phyloP scores from a whole-genome alignment of 37 sponge, comb jelly and placozoan species.

The Aphrocallistes beatrix region DNA sequence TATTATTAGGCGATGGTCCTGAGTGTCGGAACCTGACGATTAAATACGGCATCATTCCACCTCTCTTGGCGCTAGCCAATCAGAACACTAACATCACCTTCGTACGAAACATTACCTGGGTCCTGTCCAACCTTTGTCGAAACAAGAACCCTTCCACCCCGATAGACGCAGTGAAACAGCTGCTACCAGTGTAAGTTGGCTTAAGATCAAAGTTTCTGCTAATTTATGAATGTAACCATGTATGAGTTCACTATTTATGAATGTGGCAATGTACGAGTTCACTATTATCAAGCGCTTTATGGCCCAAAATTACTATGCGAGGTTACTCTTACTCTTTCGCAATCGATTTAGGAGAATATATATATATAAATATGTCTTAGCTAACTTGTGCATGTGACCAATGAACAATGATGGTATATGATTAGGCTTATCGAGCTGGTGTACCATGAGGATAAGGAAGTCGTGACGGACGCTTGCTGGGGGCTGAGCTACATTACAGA shows the following conservation, averaged over 20 bases:
- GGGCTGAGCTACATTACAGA: slow-evolving; percentile 83
- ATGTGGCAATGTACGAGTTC: no score
- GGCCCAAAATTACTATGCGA: no score
- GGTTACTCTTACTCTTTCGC: no score
- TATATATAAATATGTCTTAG: neutral
- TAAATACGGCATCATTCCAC: slow-evolving; percentile 58
- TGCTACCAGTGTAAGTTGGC: slow-evolving; percentile 22
- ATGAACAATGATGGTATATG: neutral
- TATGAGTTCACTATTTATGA: no score
- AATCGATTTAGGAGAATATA: no score
- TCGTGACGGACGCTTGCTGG: slow-evolving; percentile 86
- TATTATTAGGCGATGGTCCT: slow-evolving; percentile 67
- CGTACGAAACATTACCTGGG: slow-evolving; percentile 81
- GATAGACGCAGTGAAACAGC: slow-evolving; percentile 63
- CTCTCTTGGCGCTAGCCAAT: slow-evolving; percentile 49
- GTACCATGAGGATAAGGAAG: slow-evolving; percentile 25
- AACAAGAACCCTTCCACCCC: slow-evolving; percentile 90
- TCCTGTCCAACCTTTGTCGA: slow-evolving; percentile 81
- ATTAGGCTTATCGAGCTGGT: neutral
- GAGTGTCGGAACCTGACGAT: slow-evolving; percentile 67
- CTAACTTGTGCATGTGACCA: slow-evolving; percentile 11
- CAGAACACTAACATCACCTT: slow-evolving; percentile 46
- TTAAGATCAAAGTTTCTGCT: no score
- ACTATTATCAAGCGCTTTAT: no score
- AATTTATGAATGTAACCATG: no score